A percentile compares a stretch with the other conserved stretches of the same genome.
Conservation (phyloP, 2,888 invertebrate genomes). For the Apotomis capreana region DNA sequence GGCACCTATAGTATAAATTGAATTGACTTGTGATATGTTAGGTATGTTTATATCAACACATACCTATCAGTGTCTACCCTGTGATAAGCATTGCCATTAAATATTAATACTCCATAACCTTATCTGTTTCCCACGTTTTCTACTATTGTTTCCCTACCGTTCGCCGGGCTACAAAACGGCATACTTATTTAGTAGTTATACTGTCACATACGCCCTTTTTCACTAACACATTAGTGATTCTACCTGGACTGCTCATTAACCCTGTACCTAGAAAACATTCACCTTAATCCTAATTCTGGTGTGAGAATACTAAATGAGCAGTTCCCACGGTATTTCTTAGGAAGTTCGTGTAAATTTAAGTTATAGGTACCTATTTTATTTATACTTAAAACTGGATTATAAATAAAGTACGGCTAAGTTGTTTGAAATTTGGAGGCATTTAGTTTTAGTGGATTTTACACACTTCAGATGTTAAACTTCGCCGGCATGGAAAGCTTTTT, state of each 20-base stretch:
- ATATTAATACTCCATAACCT: not conserved
- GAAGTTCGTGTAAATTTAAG: constrained; percentile 13
- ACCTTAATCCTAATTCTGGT: constrained; percentile 21
- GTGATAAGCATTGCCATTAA: not conserved
- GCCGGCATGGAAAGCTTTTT: no score
- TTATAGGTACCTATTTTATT: not conserved
- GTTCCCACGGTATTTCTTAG: constrained; percentile 18
- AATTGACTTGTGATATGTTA: no score
- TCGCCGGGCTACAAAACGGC: not conserved
- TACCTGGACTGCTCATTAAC: constrained; percentile 23
- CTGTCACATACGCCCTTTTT: not conserved
- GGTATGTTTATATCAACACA: no score
- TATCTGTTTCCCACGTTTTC: constrained; percentile 8
- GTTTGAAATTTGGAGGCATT: constrained; percentile 19
- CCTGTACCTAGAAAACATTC: constrained; percentile 25
- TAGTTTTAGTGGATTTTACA: not conserved
- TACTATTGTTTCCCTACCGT: not conserved
- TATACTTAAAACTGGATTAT: constrained; percentile 12
- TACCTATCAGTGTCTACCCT: not conserved
- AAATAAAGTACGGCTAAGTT: not conserved
- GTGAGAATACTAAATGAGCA: constrained; percentile 1
- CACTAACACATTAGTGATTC: not conserved
- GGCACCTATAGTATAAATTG: no score
- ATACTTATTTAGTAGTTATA: not conserved
- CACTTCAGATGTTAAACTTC: not conserved